Evolutionary conservation across 2,888 invertebrate species (phyloP), one percentile per base, ranked within the genome.

Genomic region (Thysanoteuthis rhombus): DNA sequence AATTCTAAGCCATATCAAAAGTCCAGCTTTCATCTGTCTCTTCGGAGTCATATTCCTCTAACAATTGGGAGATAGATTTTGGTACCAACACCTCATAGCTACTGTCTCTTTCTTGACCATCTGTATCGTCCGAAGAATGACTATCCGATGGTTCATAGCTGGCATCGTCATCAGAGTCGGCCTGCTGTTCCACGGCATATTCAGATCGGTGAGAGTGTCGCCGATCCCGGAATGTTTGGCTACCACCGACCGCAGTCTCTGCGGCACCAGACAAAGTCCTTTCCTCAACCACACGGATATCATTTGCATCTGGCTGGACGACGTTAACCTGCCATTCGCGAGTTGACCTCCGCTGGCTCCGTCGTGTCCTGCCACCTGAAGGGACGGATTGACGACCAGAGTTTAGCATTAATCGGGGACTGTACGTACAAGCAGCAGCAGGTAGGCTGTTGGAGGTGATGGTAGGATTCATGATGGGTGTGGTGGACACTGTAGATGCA

Each of bases 11-110:
- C 90, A 90, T 90, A 39, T 90, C 89, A 45, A 89, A 94, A 28
- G 94, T 93, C 96, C 96, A 96, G 92, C 95, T 95, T 39, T 95
- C 95, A 94, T 96, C 96, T 1, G 95, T 94, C 38, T 95, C 95
- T 39, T 94, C 94, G 32, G 95, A 95, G 12, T 94, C 95, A 93
- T 94, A 94, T 93, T 96, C 95, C 36, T 95, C 94, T 47, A 96
- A 93, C 0, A 95, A 93, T 90, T 94, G 94, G n/a, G 94, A 94
- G 6, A 95, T 93, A n/a, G 95, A 94, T 94, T 95, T 95, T 25
- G 95, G 95, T 45, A 95, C 94, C 28, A 93, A 92, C 16, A 95
- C 95, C 42, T 96, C 95, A 92, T 95, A 95, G 90, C 95, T 95
- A 92, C 95, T 94, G 52, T 95, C 95, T 32, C 93, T 94, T 40